A percentile compares a stretch with the other conserved stretches of the same genome.
Conservation (phyloP, 2,888 invertebrate species). For the Halictus ligatus region DNA sequence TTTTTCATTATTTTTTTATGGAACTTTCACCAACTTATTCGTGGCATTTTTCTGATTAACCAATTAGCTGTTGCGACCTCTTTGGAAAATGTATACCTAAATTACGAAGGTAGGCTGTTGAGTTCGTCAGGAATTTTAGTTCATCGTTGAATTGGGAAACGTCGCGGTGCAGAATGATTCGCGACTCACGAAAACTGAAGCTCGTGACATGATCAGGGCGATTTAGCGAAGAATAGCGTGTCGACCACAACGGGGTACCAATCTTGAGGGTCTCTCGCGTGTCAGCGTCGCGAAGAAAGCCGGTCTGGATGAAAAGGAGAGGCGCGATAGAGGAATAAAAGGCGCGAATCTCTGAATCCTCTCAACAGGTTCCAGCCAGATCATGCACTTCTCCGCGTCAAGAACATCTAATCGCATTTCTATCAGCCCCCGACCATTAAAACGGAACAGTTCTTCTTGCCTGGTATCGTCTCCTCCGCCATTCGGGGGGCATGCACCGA, state of each 20-base stretch:
- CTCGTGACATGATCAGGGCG: neutral
- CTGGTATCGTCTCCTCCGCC: neutral
- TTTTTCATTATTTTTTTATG: too few species aligned
- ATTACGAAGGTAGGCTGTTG: too few species aligned
- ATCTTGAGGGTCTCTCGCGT: constrained; percentile 6
- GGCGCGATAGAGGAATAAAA: constrained; percentile 17
- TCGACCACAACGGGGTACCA: constrained; percentile 19
- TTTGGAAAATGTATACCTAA: too few species aligned
- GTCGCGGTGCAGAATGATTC: neutral
- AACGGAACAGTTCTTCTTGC: constrained; percentile 7
- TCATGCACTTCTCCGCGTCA: constrained; percentile 60
- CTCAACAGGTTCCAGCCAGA: constrained; percentile 49
- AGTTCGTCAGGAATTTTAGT: neutral
- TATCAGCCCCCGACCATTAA: constrained; percentile 37
- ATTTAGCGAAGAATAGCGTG: constrained; percentile 14
- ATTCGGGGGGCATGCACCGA: constrained; percentile 25
- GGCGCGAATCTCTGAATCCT: constrained; percentile 44
- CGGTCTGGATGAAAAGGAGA: constrained; percentile 1
- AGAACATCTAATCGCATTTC: constrained; percentile 63
- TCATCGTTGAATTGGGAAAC: neutral
- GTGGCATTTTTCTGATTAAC: too few species aligned
- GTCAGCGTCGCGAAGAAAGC: neutral
- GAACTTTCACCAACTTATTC: too few species aligned
- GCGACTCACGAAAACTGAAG: neutral
- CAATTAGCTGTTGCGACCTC: too few species aligned